Conservation (phyloP, 37 sponge, comb jelly and placozoan species). For the Lycopodina hypogea region DNA sequence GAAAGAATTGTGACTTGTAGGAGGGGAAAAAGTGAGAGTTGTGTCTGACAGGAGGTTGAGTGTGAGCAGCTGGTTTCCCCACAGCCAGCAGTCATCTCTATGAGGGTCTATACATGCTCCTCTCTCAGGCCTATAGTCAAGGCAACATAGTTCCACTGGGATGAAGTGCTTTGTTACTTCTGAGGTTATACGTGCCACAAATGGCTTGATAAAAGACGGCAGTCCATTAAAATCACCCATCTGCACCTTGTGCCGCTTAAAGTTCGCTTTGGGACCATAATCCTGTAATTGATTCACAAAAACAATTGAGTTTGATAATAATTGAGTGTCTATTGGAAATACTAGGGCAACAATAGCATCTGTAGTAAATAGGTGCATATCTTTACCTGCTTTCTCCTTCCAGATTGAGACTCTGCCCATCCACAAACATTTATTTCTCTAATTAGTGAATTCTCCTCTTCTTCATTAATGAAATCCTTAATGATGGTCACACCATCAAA, state of each 20-base stretch:
- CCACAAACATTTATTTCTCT: slow-evolving; percentile 41
- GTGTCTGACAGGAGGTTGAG: slow-evolving; percentile 85
- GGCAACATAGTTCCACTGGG: slow-evolving; percentile 94
- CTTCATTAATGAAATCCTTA: slow-evolving; percentile 64
- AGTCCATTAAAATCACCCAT: slow-evolving; percentile 83
- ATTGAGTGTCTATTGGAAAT: no score
- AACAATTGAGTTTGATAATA: neutral
- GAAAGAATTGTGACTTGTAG: neutral
- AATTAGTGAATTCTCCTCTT: slow-evolving; percentile 65
- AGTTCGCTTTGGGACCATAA: slow-evolving; percentile 95
- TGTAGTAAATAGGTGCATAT: no score
- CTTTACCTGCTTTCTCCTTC: slow-evolving; percentile 82
- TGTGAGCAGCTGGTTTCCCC: slow-evolving; percentile 93
- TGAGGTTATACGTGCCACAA: slow-evolving; percentile 49
- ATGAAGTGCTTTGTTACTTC: slow-evolving; percentile 39
- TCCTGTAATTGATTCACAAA: slow-evolving; percentile 73
- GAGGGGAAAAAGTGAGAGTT: slow-evolving; percentile 68
- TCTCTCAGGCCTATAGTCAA: slow-evolving; percentile 77
- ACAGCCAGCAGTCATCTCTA: slow-evolving; percentile 92
- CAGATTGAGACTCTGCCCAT: slow-evolving; percentile 93
- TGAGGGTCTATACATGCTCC: slow-evolving; percentile 95
- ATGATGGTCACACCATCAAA: slow-evolving; percentile 66
- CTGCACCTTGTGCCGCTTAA: slow-evolving; percentile 85
- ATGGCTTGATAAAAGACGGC: slow-evolving; percentile 59
- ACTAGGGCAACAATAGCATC: no score